Conservation (phyloP, 2,888 invertebrate genomes). For the Norana najaformis region DNA sequence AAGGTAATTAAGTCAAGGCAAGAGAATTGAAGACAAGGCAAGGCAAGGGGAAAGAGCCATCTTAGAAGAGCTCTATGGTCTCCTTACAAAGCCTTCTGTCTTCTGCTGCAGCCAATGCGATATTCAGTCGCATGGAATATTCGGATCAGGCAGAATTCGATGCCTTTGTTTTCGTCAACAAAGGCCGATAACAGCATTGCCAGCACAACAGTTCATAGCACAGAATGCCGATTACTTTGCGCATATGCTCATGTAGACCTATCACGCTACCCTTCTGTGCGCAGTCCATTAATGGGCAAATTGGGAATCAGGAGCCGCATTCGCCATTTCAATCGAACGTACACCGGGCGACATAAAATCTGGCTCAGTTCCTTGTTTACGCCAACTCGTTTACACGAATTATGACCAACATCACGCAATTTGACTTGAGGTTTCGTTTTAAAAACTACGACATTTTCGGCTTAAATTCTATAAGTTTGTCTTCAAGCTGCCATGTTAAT, state of each 20-base stretch:
- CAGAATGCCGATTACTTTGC: background rate
- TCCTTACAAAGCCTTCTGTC: background rate
- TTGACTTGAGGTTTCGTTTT: background rate
- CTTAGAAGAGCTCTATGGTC: background rate
- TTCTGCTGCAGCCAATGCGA: background rate
- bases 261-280: background rate
- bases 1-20: background rate
- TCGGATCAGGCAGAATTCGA: background rate
- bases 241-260: too few species aligned
- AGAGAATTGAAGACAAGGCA: background rate
- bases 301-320: background rate
- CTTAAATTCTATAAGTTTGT: background rate
- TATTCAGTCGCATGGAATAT: background rate
- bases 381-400: background rate
- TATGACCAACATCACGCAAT: too few species aligned
- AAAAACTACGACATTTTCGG: background rate
- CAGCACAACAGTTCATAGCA: background rate
- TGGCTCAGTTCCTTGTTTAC: background rate
- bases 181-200: background rate
- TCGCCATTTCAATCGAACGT: background rate
- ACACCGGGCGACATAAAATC: background rate
- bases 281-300: too few species aligned
- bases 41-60: background rate
- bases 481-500: background rate
- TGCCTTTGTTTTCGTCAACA: background rate